A percentile compares a stretch with the other conserved stretches of the same genome.
These are phyloP conservation scores for Oncorhynchus keta DNA, from an alignment of 2,113 vertebrate species.

Conservation along the genomic window DNA sequence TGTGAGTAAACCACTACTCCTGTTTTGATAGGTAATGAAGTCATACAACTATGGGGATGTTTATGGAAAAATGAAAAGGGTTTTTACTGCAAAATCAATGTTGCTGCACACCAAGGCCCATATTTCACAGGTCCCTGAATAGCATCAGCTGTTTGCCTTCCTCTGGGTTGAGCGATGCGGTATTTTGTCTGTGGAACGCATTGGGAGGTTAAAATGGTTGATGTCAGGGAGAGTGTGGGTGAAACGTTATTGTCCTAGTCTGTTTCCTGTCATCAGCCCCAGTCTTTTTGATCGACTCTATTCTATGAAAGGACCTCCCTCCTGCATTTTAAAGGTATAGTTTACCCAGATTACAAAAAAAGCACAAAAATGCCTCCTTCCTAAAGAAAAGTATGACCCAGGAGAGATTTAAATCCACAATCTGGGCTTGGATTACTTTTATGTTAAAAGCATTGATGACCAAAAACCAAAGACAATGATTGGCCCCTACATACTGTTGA, in stretches of 20 bases:
- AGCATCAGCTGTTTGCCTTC: constrained; percentile 58
- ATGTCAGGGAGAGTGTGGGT: constrained; percentile 37
- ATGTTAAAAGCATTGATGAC: neutral
- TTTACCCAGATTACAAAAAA: neutral
- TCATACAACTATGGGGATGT: constrained; percentile 57
- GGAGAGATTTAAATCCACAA: neutral
- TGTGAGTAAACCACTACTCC: constrained; percentile 52
- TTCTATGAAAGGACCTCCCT: neutral
- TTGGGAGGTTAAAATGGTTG: constrained; percentile 45
- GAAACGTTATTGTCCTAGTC: constrained; percentile 29
- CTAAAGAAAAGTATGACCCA: too few relatives aligned
- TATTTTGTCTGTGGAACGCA: constrained; percentile 54
- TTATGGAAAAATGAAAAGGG: constrained; percentile 69
- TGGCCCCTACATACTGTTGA: neutral
- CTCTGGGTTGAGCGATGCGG: constrained; percentile 52
- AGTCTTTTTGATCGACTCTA: too few relatives aligned
- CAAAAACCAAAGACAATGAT: neutral
- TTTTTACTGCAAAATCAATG: constrained; percentile 69
- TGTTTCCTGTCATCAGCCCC: neutral
- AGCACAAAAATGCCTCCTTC: too few relatives aligned
- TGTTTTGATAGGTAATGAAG: constrained; percentile 52
- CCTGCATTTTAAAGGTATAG: neutral
- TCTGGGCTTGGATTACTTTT: neutral
- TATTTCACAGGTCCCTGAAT: constrained; percentile 59
- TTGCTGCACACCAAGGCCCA: constrained; percentile 54